phyloP scores from a whole-genome alignment of 2,888 invertebrate genomes.

The Sussaba pulchella region DNA sequence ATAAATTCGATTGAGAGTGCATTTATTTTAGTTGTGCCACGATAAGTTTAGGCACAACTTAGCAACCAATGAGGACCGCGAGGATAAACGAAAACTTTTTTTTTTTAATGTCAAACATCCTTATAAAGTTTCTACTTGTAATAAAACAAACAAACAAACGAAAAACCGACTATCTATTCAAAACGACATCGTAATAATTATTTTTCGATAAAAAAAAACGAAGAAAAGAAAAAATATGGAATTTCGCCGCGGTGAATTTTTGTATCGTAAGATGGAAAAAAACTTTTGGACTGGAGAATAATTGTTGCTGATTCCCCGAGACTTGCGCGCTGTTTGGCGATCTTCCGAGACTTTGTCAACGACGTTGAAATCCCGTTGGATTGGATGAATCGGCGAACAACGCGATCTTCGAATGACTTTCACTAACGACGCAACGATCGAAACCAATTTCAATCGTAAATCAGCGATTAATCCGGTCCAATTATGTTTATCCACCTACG shows the following conservation, averaged over 20 bases:
- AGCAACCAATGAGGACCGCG: conserved; percentile 44
- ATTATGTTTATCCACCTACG: no score
- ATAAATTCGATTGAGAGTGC: conserved; percentile 56
- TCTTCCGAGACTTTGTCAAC: conserved; percentile 12
- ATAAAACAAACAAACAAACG: conserved; percentile 54
- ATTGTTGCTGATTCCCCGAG: conserved; percentile 7
- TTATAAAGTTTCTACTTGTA: conserved; percentile 60
- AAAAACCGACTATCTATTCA: conserved; percentile 48
- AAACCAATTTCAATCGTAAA: conserved; percentile 23
- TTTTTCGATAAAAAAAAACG: conserved; percentile 27
- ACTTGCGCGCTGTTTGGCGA: not conserved
- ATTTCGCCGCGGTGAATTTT: conserved; percentile 21
- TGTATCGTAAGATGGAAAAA: conserved; percentile 19
- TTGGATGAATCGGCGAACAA: conserved; percentile 11
- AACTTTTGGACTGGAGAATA: not conserved
- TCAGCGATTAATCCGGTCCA: conserved; percentile 41
- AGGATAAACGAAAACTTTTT: conserved; percentile 41
- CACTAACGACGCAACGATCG: conserved; percentile 13
- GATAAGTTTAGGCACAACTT: conserved; percentile 46
- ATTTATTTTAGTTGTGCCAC: conserved; percentile 65
- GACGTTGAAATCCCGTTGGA: conserved; percentile 3
- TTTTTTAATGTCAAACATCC: conserved; percentile 66
- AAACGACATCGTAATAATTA: conserved; percentile 43
- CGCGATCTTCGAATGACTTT: conserved; percentile 19
- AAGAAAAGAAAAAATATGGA: no score